These are phyloP conservation scores for Campoletis raptor DNA, from an alignment of 2,888 invertebrate species.

Conservation along the genomic window DNA sequence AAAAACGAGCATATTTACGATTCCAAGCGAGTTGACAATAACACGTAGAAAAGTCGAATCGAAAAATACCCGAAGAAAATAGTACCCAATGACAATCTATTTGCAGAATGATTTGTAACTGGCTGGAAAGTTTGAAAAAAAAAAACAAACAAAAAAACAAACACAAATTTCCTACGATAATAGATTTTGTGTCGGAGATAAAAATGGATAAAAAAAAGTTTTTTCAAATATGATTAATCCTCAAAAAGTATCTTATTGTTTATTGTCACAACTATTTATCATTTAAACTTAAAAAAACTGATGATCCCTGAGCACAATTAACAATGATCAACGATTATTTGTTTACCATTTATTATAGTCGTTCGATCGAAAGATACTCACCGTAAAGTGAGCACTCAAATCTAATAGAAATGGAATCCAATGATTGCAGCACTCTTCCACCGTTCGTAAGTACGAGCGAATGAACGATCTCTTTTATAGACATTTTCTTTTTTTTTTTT, in stretches of 20 bases:
- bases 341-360: no score
- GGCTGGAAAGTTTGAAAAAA: not conserved
- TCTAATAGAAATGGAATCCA: slow-evolving; percentile 4
- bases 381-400: not conserved
- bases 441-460: slow-evolving; percentile 4
- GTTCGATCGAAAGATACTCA: slow-evolving; percentile 3
- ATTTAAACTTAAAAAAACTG: not conserved
- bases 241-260: not conserved
- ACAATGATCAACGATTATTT: not conserved
- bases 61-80: slow-evolving; percentile 24
- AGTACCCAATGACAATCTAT: slow-evolving; percentile 7
- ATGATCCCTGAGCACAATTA: not conserved
- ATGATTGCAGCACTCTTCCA: slow-evolving; percentile 10
- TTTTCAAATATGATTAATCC: not conserved
- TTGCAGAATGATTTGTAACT: slow-evolving; percentile 4
- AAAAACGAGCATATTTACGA: slow-evolving; percentile 26
- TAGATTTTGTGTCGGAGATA: not conserved
- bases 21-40: slow-evolving; percentile 23
- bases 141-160: not conserved
- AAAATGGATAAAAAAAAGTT: not conserved
- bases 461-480: not conserved
- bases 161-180: not conserved
- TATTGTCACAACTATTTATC: not conserved
- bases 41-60: slow-evolving; percentile 19
- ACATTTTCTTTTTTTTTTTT: not conserved